Conservation (phyloP, 2,888 invertebrate genomes). For the Stenodera caucasica region DNA sequence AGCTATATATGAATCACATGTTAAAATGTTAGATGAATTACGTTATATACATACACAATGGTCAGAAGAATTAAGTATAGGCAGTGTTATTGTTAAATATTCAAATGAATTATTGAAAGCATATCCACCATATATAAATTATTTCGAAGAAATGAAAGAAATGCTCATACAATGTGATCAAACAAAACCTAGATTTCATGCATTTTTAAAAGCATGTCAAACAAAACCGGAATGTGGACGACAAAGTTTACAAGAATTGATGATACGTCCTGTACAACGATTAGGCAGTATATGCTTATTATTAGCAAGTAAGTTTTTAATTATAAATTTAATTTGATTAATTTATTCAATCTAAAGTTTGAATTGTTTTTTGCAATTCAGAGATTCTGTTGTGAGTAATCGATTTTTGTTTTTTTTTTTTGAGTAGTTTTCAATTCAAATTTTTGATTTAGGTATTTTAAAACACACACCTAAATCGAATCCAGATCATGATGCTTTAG, state of each 20-base stretch:
- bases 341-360: conserved; percentile 1
- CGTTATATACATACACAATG: conserved; percentile 72
- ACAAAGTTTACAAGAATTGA: conserved; percentile 91
- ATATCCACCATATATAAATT: conserved; percentile 98
- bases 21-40: conserved; percentile 72
- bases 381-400: background rate
- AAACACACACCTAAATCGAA: conserved; percentile 89
- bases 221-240: conserved; percentile 94
- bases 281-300: conserved; percentile 94
- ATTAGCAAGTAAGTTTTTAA: conserved; percentile 74
- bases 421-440: conserved; percentile 8
- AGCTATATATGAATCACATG: conserved; percentile 92
- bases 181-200: conserved; percentile 94
- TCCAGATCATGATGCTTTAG: conserved; percentile 83
- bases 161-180: conserved; percentile 88
- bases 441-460: conserved; percentile 78
- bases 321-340: background rate
- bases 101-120: conserved; percentile 87
- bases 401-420: background rate
- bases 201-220: conserved; percentile 95
- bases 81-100: conserved; percentile 80
- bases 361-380: conserved; percentile 11
- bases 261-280: conserved; percentile 97
- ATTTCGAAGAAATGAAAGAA: conserved; percentile 96
- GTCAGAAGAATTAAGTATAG: conserved; percentile 75